Conservation (phyloP, 2,113 vertebrate genomes). For the Gobius niger region DNA sequence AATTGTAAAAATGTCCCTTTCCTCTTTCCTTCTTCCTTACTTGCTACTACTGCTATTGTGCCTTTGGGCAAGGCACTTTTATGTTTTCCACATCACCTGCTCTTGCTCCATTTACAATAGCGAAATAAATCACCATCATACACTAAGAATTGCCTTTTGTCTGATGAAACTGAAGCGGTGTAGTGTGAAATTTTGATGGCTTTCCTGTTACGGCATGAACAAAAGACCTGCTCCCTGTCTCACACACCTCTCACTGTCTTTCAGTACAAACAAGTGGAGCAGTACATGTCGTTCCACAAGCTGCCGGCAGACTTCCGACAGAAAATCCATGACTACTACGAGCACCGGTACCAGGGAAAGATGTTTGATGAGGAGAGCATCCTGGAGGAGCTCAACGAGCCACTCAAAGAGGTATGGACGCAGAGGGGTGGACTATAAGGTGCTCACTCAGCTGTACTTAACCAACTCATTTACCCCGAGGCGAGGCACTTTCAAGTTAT, state of each 20-base stretch:
- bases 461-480: constrained; percentile 1
- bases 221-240: constrained; percentile 13
- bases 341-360: constrained; percentile 98
- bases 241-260: constrained; percentile 7
- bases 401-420: constrained; percentile 85
- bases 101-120: background rate
- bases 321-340: constrained; percentile 97
- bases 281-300: constrained; percentile 99
- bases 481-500: background rate
- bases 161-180: background rate
- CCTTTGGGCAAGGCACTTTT: background rate
- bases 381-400: constrained; percentile 93
- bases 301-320: constrained; percentile 94
- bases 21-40: too few species aligned
- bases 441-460: constrained; percentile 16
- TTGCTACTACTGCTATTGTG: background rate
- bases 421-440: background rate
- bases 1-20: too few species aligned
- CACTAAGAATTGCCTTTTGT: background rate
- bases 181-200: constrained; percentile 1
- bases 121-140: background rate
- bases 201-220: constrained; percentile 6
- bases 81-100: background rate
- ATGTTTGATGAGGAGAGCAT: constrained; percentile 99
- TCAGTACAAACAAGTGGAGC: constrained; percentile 98